Evolutionary conservation across 1,140 invertebrate species (phyloP), one percentile per base, ranked within the genome.

Genomic region (Coenobita brevimanus): DNA sequence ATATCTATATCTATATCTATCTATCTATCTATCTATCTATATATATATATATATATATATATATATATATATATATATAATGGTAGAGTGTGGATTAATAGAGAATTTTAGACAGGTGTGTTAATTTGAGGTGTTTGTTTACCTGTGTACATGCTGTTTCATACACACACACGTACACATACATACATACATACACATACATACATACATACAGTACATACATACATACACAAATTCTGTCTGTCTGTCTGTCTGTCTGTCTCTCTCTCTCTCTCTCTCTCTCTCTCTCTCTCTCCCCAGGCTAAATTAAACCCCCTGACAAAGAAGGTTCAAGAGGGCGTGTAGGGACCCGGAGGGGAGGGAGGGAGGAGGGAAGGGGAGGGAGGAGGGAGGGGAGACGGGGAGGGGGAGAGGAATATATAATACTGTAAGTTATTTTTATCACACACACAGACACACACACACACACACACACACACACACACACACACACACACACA

Each of bases 11-110:
- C 1, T 76, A 76, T 76, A 43, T 41, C 36, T 76, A 41, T 10
- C 2, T 41, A 76, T 76, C 36, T 76, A 76, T 76, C 36, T 27
- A 8, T 27, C 2, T 71, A 71, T 71, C 21, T 71, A 71, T 27
- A 71, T 71, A 27, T 50, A 36, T 71, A 27, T 3, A 27, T 27
- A 33, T 46, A 38, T 78, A 1, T 41, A 78, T 38, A 78, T 38
- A 78, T 78, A 78, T 41, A 78, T 78, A 46, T 78, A 38, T 15
- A 78, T 50, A 78, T 78, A 78, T 50, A 41, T 41, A 2, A 15
- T 76, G n/a, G n/a, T n/a, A n/a, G n/a, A n/a, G n/a, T n/a, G 33
- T 0, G 67, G 15, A 71, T 27, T 15, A n/a, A 71, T 27, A 17
- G 69, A 33, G 6, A 54, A 43, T n/a, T 79, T 79, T 27, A n/a